phyloP scores from a whole-genome alignment of 2,888 invertebrate genomes.

The Troides aeacus region DNA sequence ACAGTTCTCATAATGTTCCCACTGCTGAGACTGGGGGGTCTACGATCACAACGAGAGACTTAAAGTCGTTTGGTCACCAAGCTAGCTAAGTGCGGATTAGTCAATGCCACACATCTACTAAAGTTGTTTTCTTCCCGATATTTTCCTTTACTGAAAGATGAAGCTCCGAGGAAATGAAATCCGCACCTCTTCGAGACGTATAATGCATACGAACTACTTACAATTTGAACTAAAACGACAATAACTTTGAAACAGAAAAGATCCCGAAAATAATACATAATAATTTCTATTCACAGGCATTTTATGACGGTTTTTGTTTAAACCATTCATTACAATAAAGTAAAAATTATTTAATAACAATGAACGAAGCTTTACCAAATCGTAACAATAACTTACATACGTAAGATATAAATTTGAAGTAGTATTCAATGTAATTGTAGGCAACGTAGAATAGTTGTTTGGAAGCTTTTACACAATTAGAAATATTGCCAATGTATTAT shows the following conservation, averaged over 20 bases:
- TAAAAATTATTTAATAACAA: slow-evolving; percentile 26
- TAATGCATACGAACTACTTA: too few relatives aligned
- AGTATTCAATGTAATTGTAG: slow-evolving; percentile 53
- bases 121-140: too few relatives aligned
- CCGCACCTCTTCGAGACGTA: too few relatives aligned
- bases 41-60: too few relatives aligned
- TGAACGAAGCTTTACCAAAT: slow-evolving; percentile 68
- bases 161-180: too few relatives aligned
- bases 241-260: neutral
- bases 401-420: slow-evolving; percentile 56
- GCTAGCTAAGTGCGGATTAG: too few relatives aligned
- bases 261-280: neutral
- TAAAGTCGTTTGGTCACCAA: too few relatives aligned
- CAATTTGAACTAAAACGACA: neutral
- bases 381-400: slow-evolving; percentile 71
- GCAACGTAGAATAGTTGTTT: slow-evolving; percentile 72
- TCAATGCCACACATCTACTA: too few relatives aligned
- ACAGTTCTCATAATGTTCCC: neutral
- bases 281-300: neutral
- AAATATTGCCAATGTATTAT: slow-evolving; percentile 67
- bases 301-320: neutral
- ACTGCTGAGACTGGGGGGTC: too few relatives aligned
- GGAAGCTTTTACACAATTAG: slow-evolving; percentile 77
- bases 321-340: neutral
- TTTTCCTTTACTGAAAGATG: too few relatives aligned